Percentiles rank a stretch among this genome's conserved stretches.
These are phyloP conservation scores for Allolobophora icterica DNA, from an alignment of 2,888 invertebrate species.

Conservation along the genomic window DNA sequence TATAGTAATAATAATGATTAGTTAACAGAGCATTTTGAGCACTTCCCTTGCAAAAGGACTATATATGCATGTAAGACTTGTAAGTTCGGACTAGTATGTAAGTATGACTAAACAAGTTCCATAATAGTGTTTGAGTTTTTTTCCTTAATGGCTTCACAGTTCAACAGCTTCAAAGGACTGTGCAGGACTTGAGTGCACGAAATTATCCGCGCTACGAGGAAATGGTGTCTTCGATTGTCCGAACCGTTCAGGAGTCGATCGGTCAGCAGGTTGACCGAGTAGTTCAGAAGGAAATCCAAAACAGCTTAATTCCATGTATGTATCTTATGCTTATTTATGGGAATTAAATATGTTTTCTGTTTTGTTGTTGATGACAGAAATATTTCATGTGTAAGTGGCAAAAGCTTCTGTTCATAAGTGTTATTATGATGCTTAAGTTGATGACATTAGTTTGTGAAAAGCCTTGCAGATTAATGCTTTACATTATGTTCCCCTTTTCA, in stretches of 20 bases:
- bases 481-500: not conserved
- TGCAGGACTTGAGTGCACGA: not conserved
- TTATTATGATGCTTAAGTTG: not conserved
- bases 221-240: constrained; percentile 11
- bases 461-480: not conserved
- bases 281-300: not conserved
- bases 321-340: not conserved
- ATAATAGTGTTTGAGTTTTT: not conserved
- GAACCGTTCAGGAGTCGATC: not conserved
- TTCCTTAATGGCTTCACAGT: not conserved
- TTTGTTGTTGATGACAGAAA: not conserved
- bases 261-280: not conserved
- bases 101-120: too few relatives aligned
- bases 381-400: not conserved
- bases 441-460: not conserved
- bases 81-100: too few relatives aligned
- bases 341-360: not conserved
- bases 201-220: not conserved
- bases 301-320: constrained; percentile 17
- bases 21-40: too few relatives aligned
- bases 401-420: not conserved
- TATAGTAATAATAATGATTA: too few relatives aligned
- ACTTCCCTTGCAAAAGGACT: too few relatives aligned
- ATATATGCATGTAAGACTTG: too few relatives aligned
- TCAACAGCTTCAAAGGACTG: not conserved